These are phyloP conservation scores for Tachycineta bicolor DNA, from an alignment of 2,113 vertebrate species.

Conservation along the genomic window DNA sequence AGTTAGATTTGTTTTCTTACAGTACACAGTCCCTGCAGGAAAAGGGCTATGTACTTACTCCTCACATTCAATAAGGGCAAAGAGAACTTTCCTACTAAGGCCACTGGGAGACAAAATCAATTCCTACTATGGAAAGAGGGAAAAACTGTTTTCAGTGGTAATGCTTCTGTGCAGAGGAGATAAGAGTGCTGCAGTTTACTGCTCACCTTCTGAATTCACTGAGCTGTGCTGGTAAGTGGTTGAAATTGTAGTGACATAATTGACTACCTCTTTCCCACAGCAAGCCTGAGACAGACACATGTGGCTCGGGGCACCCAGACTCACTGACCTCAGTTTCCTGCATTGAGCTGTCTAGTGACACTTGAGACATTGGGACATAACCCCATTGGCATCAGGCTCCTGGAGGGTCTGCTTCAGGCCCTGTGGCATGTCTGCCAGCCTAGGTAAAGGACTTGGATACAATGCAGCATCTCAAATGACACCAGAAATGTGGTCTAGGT, in stretches of 20 bases:
- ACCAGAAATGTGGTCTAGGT: not conserved
- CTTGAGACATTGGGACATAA: not conserved
- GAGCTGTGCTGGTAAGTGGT: not conserved
- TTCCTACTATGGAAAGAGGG: not conserved
- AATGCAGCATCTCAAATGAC: not conserved
- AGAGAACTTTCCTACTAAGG: not conserved
- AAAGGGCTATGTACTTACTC: not conserved
- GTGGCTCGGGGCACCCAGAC: not conserved
- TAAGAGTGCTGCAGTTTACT: not conserved
- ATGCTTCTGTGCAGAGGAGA: not conserved
- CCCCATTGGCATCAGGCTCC: not conserved
- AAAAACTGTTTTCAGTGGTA: not conserved
- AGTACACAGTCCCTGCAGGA: not conserved
- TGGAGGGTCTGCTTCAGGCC: not conserved
- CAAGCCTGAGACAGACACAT: not conserved
- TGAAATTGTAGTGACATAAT: not conserved
- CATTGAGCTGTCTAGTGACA: not conserved
- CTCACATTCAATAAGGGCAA: not conserved
- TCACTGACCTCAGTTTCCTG: not conserved
- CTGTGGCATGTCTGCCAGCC: not conserved
- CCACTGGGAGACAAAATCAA: not conserved
- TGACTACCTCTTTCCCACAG: not conserved
- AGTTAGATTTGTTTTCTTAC: not conserved
- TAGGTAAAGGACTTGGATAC: not conserved
- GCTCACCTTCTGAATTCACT: not conserved